phyloP scores from a whole-genome alignment of 2,888 invertebrate species.

The Melanotus villosus region DNA sequence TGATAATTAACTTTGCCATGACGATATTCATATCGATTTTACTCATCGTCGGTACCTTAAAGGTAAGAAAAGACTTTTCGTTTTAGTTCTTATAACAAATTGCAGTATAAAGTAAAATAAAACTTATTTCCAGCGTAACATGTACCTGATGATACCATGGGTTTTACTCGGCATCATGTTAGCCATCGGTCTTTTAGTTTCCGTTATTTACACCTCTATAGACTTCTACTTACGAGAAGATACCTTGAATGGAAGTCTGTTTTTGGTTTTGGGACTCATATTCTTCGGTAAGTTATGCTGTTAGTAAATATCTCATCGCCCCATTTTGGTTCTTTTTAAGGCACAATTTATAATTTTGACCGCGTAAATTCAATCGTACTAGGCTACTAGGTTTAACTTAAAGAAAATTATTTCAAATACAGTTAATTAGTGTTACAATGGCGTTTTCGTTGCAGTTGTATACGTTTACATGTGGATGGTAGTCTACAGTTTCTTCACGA shows the following conservation, averaged over 20 bases:
- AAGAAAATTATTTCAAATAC: no score
- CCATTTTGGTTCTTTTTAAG: background rate
- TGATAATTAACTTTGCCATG: slow-evolving; percentile 85
- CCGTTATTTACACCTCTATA: slow-evolving; percentile 84
- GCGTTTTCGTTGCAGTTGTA: slow-evolving; percentile 73
- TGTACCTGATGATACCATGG: slow-evolving; percentile 88
- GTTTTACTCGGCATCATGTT: slow-evolving; percentile 86
- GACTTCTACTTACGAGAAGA: slow-evolving; percentile 78
- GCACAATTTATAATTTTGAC: no score
- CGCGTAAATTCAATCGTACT: no score
- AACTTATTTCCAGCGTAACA: slow-evolving; percentile 76
- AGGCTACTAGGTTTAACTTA: no score
- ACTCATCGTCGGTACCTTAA: slow-evolving; percentile 81
- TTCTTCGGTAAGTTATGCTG: slow-evolving; percentile 72
- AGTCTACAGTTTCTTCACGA: slow-evolving; percentile 85
- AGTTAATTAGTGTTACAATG: no score
- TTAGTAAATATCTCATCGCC: background rate
- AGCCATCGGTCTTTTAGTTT: slow-evolving; percentile 82
- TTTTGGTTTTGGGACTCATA: slow-evolving; percentile 76
- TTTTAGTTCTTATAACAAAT: background rate
- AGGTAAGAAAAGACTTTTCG: slow-evolving; percentile 71
- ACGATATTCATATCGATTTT: slow-evolving; percentile 86
- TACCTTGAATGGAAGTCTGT: slow-evolving; percentile 72
- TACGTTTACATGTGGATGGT: slow-evolving; percentile 88
- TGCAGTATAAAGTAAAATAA: background rate